A percentile compares a stretch with the other conserved stretches of the same genome.
phyloP scores from a whole-genome alignment of 2,113 vertebrate species.

The Ahaetulla prasina region DNA sequence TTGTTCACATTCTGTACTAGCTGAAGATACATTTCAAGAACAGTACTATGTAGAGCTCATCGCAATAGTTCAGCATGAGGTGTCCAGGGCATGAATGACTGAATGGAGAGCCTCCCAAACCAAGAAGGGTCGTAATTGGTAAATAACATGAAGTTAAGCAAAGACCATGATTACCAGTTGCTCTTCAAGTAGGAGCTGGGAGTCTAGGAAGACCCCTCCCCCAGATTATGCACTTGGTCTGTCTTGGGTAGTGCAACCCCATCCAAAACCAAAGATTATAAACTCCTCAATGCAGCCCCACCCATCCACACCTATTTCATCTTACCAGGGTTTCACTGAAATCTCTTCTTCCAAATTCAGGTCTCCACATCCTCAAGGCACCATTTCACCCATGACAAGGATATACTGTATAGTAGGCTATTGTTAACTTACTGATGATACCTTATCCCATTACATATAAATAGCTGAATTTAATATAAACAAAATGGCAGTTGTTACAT shows the following conservation, averaged over 20 bases:
- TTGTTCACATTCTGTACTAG: background rate
- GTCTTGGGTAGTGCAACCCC: background rate
- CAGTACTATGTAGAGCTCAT: background rate
- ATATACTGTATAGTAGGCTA: background rate
- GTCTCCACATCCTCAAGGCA: background rate
- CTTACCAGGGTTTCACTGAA: background rate
- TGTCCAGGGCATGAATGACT: background rate
- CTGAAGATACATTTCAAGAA: background rate
- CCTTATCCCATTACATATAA: background rate
- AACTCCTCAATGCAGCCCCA: background rate
- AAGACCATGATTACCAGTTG: background rate
- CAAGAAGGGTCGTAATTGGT: background rate
- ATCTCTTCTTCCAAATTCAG: background rate
- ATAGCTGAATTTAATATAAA: background rate
- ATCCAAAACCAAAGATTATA: background rate
- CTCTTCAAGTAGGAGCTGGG: background rate
- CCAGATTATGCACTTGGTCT: background rate
- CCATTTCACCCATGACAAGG: background rate
- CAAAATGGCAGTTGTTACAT: too few relatives aligned
- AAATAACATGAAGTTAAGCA: background rate
- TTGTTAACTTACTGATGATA: background rate
- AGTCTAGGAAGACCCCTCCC: background rate
- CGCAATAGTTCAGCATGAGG: background rate
- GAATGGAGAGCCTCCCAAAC: background rate
- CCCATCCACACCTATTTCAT: background rate